phyloP scores from a whole-genome alignment of 2,113 vertebrate species.

The Ancistrus triradiatus region DNA sequence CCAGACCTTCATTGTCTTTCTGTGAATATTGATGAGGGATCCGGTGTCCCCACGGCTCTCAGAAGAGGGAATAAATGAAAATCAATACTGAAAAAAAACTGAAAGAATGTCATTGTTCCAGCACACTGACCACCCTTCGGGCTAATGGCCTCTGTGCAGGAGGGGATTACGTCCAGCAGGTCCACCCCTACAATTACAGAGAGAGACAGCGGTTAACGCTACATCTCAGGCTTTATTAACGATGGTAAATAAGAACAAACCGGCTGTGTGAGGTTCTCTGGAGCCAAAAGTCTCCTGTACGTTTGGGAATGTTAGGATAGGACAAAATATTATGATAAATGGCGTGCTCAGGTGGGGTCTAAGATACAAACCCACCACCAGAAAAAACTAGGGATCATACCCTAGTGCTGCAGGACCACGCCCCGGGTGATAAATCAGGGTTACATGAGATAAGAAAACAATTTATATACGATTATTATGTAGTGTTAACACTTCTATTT shows the following conservation, averaged over 20 bases:
- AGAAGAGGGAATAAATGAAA: conserved; percentile 28
- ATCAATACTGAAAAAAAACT: conserved; percentile 31
- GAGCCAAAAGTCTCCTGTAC: too few relatives aligned
- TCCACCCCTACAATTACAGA: background rate
- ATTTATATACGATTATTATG: too few relatives aligned
- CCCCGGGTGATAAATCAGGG: too few relatives aligned
- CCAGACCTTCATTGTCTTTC: conserved; percentile 6
- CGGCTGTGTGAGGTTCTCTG: too few relatives aligned
- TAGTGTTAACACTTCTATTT: too few relatives aligned
- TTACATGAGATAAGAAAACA: too few relatives aligned
- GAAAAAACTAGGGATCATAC: too few relatives aligned
- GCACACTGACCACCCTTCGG: conserved; percentile 5
- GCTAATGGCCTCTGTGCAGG: conserved; percentile 9
- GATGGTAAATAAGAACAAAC: background rate
- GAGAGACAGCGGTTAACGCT: background rate
- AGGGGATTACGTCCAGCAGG: conserved; percentile 7
- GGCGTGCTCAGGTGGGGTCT: too few relatives aligned
- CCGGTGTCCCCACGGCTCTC: conserved; percentile 1
- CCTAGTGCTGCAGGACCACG: too few relatives aligned
- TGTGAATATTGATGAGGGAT: conserved; percentile 28
- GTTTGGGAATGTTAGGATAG: too few relatives aligned
- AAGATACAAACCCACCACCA: too few relatives aligned
- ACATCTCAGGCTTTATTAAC: background rate
- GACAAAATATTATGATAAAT: too few relatives aligned
- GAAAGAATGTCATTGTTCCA: conserved; percentile 24